Conservation (phyloP, 1,140 invertebrate species). For the Leptonema lineaticorne region DNA sequence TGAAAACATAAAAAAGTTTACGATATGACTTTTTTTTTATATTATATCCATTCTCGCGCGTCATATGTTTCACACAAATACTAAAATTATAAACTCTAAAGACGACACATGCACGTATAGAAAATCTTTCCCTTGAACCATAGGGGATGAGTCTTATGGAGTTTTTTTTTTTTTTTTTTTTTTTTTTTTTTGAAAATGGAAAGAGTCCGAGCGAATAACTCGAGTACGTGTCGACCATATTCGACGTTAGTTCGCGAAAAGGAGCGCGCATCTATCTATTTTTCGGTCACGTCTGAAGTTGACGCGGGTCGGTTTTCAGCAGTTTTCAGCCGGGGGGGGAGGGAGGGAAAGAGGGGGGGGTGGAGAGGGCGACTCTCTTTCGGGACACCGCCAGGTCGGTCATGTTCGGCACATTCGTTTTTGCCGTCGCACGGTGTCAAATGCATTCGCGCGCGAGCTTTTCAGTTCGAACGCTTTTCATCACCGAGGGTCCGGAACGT, state of each 20-base stretch:
- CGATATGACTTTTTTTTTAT: too few species aligned
- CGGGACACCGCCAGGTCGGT: neutral
- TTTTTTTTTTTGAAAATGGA: neutral
- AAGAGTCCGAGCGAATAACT: neutral
- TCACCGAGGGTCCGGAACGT: neutral
- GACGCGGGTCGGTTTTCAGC: constrained; percentile 18
- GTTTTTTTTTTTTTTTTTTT: too few species aligned
- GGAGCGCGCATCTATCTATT: constrained; percentile 9
- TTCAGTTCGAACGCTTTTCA: neutral
- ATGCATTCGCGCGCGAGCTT: constrained; percentile 10
- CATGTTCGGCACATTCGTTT: constrained; percentile 16
- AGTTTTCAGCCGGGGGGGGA: constrained; percentile 1
- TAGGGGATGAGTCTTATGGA: too few species aligned
- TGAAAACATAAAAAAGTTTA: too few species aligned
- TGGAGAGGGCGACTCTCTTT: too few species aligned
- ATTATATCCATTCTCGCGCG: too few species aligned
- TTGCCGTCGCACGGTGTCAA: neutral
- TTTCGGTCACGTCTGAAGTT: constrained; percentile 14
- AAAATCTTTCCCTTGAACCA: too few species aligned
- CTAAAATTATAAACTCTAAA: too few species aligned
- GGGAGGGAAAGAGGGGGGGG: too few species aligned
- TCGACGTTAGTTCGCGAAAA: neutral
- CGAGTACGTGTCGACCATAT: neutral
- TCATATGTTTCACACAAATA: too few species aligned
- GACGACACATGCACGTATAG: too few species aligned